A percentile compares a stretch with the other conserved stretches of the same genome.
Conservation (phyloP, 2,888 invertebrate species). For the Drosophila mimica region DNA sequence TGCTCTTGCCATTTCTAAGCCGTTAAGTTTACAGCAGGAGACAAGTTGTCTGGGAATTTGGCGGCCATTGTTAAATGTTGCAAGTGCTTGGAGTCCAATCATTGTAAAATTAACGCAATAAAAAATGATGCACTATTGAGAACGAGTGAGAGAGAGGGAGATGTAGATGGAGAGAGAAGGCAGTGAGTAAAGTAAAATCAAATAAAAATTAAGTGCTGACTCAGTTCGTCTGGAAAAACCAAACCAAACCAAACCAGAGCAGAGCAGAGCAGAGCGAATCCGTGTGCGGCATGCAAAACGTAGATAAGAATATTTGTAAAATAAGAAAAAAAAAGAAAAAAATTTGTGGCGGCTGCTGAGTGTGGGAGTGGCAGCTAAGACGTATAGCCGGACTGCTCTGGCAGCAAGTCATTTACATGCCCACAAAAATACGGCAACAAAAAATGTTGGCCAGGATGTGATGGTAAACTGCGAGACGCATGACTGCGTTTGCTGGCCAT, state of each 20-base stretch:
- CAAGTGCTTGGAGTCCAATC: slow-evolving; percentile 51
- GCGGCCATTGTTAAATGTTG: slow-evolving; percentile 29
- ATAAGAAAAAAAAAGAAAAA: slow-evolving; percentile 10
- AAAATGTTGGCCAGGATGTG: slow-evolving; percentile 22
- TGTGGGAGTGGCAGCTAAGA: slow-evolving; percentile 1
- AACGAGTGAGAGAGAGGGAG: neutral
- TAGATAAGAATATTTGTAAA: slow-evolving; percentile 70
- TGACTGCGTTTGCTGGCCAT: slow-evolving; percentile 50
- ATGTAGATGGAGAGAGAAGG: no score
- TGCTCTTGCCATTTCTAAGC: slow-evolving; percentile 24
- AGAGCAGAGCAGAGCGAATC: slow-evolving; percentile 4
- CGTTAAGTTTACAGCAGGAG: slow-evolving; percentile 20
- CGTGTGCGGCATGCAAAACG: slow-evolving; percentile 71
- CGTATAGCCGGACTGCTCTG: slow-evolving; percentile 6
- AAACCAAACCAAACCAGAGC: slow-evolving; percentile 18
- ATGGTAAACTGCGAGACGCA: slow-evolving; percentile 40
- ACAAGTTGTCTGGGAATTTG: slow-evolving; percentile 9
- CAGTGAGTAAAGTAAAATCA: slow-evolving; percentile 63
- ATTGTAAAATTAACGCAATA: slow-evolving; percentile 73
- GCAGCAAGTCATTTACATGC: slow-evolving; percentile 67
- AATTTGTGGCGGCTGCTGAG: neutral
- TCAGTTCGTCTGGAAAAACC: slow-evolving; percentile 68
- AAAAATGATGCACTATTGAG: slow-evolving; percentile 59
- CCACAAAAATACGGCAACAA: slow-evolving; percentile 65
- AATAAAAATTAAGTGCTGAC: slow-evolving; percentile 79